Evolutionary conservation across 2,113 vertebrate genomes (phyloP).

Genomic region (Periophthalmodon schlosseri): DNA sequence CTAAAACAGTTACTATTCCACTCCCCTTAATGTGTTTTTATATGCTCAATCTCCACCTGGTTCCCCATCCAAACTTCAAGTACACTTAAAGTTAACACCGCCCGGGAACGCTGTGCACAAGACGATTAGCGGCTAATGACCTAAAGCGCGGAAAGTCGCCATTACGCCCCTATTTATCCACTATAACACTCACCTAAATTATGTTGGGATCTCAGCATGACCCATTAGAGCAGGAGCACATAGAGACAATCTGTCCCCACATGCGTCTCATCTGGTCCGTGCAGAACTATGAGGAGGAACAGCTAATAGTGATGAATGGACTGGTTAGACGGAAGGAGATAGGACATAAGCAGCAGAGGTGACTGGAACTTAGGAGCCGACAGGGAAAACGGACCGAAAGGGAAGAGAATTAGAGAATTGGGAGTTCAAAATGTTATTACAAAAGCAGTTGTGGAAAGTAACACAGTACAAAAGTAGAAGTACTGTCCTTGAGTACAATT

Average conservation of each 20-base stretch:
- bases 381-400: no score
- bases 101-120: constrained; percentile 20
- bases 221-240: background rate
- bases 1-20: background rate
- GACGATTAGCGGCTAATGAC: constrained; percentile 21
- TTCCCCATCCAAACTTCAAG: background rate
- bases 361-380: background rate
- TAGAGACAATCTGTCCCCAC: background rate
- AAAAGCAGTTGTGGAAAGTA: no score
- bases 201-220: constrained; percentile 3
- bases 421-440: no score
- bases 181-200: background rate
- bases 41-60: constrained; percentile 2
- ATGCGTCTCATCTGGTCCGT: constrained; percentile 1
- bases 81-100: constrained; percentile 4
- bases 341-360: constrained; percentile 54
- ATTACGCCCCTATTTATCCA: constrained; percentile 10
- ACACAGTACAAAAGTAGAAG: no score
- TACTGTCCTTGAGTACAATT: no score
- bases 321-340: constrained; percentile 18
- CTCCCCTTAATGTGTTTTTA: background rate
- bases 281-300: background rate
- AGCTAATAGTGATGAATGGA: constrained; percentile 58
- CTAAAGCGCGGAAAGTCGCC: background rate
- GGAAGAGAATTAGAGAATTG: no score